These are phyloP conservation scores for Microcebus griseorufus DNA, from an alignment of 2,113 vertebrate genomes.

Conservation along the genomic window DNA sequence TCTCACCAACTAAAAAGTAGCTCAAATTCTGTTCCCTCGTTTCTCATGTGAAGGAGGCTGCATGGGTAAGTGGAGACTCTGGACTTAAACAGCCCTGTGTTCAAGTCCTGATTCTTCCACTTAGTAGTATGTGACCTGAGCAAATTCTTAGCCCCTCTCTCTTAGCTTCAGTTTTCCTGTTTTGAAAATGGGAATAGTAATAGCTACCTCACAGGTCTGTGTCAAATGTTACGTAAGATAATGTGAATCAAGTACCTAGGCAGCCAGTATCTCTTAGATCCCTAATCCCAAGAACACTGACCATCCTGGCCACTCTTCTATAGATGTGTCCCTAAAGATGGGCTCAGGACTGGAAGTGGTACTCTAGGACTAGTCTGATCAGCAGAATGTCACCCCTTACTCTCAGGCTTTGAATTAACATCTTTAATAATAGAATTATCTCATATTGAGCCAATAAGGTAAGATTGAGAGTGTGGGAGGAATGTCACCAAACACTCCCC, in stretches of 20 bases:
- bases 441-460: not conserved
- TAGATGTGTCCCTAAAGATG: not conserved
- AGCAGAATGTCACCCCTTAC: not conserved
- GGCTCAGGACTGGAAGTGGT: not conserved
- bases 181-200: not conserved
- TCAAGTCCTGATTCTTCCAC: not conserved
- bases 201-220: not conserved
- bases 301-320: not conserved
- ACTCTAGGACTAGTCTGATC: not conserved
- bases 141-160: not conserved
- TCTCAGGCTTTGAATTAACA: not conserved
- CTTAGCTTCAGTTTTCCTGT: constrained; percentile 8
- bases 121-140: not conserved
- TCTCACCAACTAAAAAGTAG: not conserved
- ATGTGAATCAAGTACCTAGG: not conserved
- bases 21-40: not conserved
- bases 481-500: not conserved
- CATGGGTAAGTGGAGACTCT: not conserved
- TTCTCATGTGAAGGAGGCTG: not conserved
- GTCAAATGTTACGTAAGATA: not conserved
- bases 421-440: not conserved
- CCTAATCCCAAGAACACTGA: not conserved
- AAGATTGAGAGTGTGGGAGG: not conserved
- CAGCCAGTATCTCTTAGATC: not conserved
- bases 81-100: not conserved